Percentiles rank a stretch among this genome's conserved stretches.
Evolutionary conservation across 2,113 vertebrate genomes (phyloP).

Genomic region (Spermophilus dauricus): DNA sequence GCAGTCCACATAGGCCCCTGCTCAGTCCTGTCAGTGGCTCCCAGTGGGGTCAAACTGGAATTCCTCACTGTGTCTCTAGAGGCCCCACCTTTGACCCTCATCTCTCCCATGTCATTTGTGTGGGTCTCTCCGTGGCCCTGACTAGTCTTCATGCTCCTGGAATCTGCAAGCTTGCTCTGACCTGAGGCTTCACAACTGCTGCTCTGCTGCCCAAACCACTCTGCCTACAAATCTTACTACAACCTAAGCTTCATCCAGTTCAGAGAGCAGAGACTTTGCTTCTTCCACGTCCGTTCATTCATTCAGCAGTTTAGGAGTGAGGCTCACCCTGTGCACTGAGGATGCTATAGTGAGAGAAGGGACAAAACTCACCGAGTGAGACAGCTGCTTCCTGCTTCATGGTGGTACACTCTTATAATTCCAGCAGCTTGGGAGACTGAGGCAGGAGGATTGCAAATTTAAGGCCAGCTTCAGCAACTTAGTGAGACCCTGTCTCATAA

Average conservation of each 20-base stretch:
- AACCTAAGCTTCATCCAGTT: not conserved
- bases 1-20: not conserved
- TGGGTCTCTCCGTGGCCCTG: not conserved
- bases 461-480: too few relatives aligned
- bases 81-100: not conserved
- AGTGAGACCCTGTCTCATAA: too few relatives aligned
- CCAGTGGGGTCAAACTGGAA: not conserved
- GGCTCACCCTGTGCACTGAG: fast-evolving
- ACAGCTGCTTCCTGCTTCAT: not conserved
- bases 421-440: too few relatives aligned
- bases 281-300: not conserved
- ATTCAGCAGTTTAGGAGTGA: not conserved
- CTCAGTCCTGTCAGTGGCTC: not conserved
- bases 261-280: not conserved
- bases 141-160: not conserved
- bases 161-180: fast-evolving
- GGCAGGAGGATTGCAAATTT: too few relatives aligned
- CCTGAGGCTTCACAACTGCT: not conserved
- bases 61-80: not conserved
- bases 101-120: not conserved
- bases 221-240: not conserved
- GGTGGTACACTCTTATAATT: too few relatives aligned
- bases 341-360: not conserved
- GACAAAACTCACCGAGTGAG: not conserved
- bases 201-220: not conserved